These are phyloP conservation scores for Chiloscyllium plagiosum DNA, from an alignment of 2,113 vertebrate species.

Conservation along the genomic window DNA sequence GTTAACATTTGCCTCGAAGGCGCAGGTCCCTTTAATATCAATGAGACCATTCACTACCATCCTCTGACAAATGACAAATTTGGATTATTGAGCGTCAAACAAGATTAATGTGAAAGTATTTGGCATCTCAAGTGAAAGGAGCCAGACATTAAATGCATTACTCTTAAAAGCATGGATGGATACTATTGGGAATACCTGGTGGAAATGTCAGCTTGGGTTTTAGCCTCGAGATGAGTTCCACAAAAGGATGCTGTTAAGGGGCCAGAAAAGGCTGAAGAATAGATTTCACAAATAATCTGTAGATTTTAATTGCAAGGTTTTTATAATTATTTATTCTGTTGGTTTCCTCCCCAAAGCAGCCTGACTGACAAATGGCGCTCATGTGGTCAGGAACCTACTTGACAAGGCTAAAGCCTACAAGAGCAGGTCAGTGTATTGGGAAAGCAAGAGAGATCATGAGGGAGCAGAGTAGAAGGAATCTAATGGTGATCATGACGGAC, in stretches of 20 bases:
- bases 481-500: not conserved
- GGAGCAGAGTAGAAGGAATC: not conserved
- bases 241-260: not conserved
- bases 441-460: too few species aligned
- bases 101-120: not conserved
- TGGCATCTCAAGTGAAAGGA: not conserved
- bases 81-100: not conserved
- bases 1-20: not conserved
- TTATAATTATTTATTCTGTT: not conserved
- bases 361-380: not conserved
- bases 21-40: not conserved
- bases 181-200: not conserved
- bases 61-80: not conserved
- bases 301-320: too few species aligned
- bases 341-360: not conserved
- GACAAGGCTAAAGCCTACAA: not conserved
- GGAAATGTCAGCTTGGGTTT: not conserved
- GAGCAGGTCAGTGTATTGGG: too few species aligned
- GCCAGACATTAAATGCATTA: not conserved
- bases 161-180: not conserved
- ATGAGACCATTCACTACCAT: not conserved
- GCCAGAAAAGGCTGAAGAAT: too few species aligned
- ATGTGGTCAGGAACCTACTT: not conserved
- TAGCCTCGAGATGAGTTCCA: not conserved
- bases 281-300: too few species aligned